Evolutionary conservation across 1,140 invertebrate genomes (phyloP).

Genomic region (Hycleus cichorii): DNA sequence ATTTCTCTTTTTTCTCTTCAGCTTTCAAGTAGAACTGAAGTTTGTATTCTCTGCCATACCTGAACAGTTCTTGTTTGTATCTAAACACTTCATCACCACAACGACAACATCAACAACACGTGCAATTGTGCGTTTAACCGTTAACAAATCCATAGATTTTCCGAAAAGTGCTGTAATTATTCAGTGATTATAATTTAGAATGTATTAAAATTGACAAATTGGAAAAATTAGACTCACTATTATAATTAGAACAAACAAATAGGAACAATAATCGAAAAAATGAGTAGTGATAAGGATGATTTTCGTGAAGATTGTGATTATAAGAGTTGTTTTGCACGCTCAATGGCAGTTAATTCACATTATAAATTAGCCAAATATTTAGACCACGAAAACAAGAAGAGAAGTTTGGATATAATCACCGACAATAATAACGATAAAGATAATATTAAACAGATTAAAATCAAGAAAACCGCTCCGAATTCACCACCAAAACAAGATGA

Average conservation of each 20-base stretch:
- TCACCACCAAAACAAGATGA: too few species aligned
- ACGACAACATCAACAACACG: too few species aligned
- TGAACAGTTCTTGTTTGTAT: too few species aligned
- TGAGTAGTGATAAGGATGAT: conserved; percentile 7
- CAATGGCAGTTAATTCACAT: conserved; percentile 33
- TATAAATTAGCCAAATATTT: conserved; percentile 25
- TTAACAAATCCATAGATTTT: background rate
- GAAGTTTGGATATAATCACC: too few species aligned
- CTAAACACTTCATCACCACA: too few species aligned
- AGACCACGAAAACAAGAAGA: background rate
- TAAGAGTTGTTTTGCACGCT: conserved; percentile 36
- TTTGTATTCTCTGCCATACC: background rate
- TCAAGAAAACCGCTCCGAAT: too few species aligned
- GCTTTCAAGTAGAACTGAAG: background rate
- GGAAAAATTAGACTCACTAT: too few species aligned
- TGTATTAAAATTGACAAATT: too few species aligned
- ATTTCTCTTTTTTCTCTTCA: background rate
- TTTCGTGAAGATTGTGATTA: conserved; percentile 27
- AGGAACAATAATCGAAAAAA: background rate
- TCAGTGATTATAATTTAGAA: too few species aligned
- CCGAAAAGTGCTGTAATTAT: too few species aligned
- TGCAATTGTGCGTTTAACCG: background rate
- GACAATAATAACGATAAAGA: too few species aligned
- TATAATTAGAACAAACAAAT: background rate
- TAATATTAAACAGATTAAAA: too few species aligned